These are phyloP conservation scores for Pseudomyrmex flavicornis DNA, from an alignment of 1,140 invertebrate species.

Conservation along the genomic window DNA sequence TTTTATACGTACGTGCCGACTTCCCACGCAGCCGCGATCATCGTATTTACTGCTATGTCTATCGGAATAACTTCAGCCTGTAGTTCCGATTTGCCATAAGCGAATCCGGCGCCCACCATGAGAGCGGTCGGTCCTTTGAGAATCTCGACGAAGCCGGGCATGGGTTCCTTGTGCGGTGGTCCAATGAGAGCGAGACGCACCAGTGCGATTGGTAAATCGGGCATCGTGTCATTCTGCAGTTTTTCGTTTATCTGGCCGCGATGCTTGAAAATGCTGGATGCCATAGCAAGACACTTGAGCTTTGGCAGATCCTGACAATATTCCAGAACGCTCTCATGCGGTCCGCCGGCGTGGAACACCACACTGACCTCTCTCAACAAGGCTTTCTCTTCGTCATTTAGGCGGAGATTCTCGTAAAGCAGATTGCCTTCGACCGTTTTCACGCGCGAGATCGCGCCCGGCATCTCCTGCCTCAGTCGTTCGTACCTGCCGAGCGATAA, in stretches of 20 bases:
- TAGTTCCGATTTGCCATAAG: conserved; percentile 64
- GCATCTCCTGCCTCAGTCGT: conserved; percentile 70
- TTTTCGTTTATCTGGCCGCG: conserved; percentile 64
- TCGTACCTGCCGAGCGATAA: conserved; percentile 73
- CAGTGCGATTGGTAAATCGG: conserved; percentile 68
- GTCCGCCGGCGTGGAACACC: conserved; percentile 75
- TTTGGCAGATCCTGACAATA: conserved; percentile 71
- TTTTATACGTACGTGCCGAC: conserved; percentile 57
- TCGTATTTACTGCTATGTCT: conserved; percentile 75
- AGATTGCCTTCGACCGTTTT: conserved; percentile 77
- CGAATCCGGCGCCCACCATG: conserved; percentile 77
- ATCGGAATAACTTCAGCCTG: conserved; percentile 75
- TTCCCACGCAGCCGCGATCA: conserved; percentile 78
- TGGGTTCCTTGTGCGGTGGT: conserved; percentile 75
- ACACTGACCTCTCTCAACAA: conserved; percentile 71
- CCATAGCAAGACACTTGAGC: conserved; percentile 54
- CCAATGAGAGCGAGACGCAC: conserved; percentile 74
- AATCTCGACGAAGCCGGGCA: conserved; percentile 76
- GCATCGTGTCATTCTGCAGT: conserved; percentile 56
- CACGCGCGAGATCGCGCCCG: conserved; percentile 73
- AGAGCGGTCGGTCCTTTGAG: conserved; percentile 75
- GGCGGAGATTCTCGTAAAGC: conserved; percentile 71
- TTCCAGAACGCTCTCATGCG: conserved; percentile 67
- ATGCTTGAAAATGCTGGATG: conserved; percentile 67
- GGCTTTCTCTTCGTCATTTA: conserved; percentile 45